Percentiles rank a stretch among this genome's conserved stretches.
Evolutionary conservation across 2,888 invertebrate species (phyloP).

Genomic region (Lathronympha strigana): DNA sequence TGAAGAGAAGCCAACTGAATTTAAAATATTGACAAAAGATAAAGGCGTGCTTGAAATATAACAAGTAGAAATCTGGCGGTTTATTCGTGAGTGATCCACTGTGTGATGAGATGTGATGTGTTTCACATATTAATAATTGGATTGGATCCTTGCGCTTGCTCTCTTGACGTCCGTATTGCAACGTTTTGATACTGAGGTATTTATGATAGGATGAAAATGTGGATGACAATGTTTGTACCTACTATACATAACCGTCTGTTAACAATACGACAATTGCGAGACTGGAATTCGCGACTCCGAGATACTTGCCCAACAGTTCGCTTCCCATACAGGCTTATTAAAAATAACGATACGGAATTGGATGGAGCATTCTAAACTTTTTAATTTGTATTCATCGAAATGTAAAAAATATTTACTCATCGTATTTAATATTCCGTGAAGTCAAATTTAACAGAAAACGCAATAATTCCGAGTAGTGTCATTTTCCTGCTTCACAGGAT

Average conservation of each 20-base stretch:
- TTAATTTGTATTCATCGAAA: neutral
- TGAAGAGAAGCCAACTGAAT: neutral
- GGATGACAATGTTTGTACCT: too few species aligned
- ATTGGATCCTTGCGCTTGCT: neutral
- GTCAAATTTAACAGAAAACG: neutral
- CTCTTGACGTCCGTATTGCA: neutral
- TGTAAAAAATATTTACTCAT: neutral
- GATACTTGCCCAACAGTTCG: too few species aligned
- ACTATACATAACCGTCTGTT: too few species aligned
- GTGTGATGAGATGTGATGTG: neutral
- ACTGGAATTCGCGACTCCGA: too few species aligned
- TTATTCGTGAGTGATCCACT: neutral
- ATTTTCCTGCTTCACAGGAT: slow-evolving; percentile 28
- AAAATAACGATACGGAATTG: neutral
- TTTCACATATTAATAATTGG: neutral
- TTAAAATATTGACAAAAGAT: neutral
- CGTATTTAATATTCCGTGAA: slow-evolving; percentile 6
- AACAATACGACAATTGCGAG: too few species aligned
- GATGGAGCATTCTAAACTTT: neutral
- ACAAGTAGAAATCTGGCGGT: too few species aligned
- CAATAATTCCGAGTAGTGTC: slow-evolving; percentile 15
- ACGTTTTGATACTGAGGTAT: neutral
- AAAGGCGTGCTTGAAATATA: too few species aligned
- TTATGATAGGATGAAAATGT: too few species aligned
- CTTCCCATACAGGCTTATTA: neutral